A percentile compares a stretch with the other conserved stretches of the same genome.
phyloP scores from a whole-genome alignment of 2,888 invertebrate genomes.

The Ectobius pallidus region DNA sequence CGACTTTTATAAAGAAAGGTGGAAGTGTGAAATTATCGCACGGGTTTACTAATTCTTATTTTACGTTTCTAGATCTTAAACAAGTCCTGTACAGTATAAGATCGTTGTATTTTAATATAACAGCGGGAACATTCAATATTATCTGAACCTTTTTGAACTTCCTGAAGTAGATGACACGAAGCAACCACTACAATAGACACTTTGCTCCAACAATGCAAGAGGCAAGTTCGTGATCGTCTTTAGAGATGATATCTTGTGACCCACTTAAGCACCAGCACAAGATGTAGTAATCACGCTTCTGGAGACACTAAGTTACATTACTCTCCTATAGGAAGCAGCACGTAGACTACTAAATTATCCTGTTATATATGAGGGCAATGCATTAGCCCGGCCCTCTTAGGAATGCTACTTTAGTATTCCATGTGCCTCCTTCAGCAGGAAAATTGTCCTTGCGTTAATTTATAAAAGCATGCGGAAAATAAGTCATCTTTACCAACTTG shows the following conservation, averaged over 20 bases:
- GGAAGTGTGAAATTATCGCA: no score
- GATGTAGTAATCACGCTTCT: background rate
- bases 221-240: background rate
- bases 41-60: no score
- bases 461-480: no score
- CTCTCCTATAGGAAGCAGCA: background rate
- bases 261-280: background rate
- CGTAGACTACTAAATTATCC: background rate
- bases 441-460: no score
- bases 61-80: no score
- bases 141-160: background rate
- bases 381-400: background rate
- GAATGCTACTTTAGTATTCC: no score
- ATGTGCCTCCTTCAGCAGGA: no score
- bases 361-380: background rate
- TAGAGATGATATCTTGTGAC: background rate
- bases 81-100: no score
- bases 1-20: no score
- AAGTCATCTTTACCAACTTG: no score
- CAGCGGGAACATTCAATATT: no score
- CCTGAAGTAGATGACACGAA: background rate
- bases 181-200: background rate
- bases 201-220: background rate
- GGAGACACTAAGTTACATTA: background rate
- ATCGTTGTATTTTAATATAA: no score